phyloP scores from a whole-genome alignment of 2,797 vertebrate species.

The Cyclopterus lumpus region DNA sequence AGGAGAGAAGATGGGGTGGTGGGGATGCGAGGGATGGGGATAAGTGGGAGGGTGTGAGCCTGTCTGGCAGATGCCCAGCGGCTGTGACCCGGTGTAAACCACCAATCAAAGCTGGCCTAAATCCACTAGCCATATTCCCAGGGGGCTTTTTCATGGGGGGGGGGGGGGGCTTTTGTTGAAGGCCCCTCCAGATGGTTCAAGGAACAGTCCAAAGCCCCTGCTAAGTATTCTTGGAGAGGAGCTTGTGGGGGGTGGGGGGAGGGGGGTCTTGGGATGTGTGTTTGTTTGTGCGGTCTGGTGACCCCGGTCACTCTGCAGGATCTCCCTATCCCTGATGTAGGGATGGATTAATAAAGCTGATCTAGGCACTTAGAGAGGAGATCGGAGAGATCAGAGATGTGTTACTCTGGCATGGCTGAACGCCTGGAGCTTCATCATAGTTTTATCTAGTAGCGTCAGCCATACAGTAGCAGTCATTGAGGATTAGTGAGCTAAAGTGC shows the following conservation, averaged over 20 bases:
- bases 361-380: constrained; percentile 54
- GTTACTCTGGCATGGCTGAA: constrained; percentile 35
- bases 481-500: constrained; percentile 51
- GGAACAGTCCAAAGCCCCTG: constrained; percentile 70
- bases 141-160: constrained; percentile 67
- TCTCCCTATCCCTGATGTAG: constrained; percentile 46
- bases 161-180: constrained; percentile 74
- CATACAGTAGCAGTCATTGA: constrained; percentile 32
- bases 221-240: constrained; percentile 69
- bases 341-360: constrained; percentile 70
- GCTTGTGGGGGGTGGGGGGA: constrained; percentile 12
- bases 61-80: constrained; percentile 78
- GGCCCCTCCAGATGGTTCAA: constrained; percentile 79
- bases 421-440: constrained; percentile 36
- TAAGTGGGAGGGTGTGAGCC: constrained; percentile 54
- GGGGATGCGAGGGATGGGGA: constrained; percentile 5
- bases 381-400: constrained; percentile 58
- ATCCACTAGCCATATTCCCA: constrained; percentile 77
- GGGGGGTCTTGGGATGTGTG: constrained; percentile 29
- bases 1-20: constrained; percentile 23
- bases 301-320: constrained; percentile 55
- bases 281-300: constrained; percentile 57
- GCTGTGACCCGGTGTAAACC: constrained; percentile 82
- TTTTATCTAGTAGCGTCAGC: constrained; percentile 58
- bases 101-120: constrained; percentile 82